Evolutionary conservation across 2,797 vertebrate genomes (phyloP).

Genomic region (Arrhamphus sclerolepis): DNA sequence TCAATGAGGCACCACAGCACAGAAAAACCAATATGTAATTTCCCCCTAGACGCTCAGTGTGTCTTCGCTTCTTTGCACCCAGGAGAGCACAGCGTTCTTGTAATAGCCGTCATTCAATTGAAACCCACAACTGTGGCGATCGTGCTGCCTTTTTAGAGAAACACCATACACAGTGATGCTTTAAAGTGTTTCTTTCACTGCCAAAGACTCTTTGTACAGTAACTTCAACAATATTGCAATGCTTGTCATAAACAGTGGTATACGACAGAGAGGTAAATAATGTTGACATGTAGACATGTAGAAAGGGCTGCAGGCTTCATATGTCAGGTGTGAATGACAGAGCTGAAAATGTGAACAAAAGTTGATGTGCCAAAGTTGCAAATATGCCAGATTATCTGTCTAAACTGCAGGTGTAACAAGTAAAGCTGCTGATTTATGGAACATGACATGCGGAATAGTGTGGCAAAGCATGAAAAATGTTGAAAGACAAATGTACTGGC

Average conservation of each 20-base stretch:
- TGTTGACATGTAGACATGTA: background rate
- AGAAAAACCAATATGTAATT: slow-evolving; percentile 71
- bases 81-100: slow-evolving; percentile 42
- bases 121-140: slow-evolving; percentile 45
- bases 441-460: slow-evolving; percentile 20
- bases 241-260: slow-evolving; percentile 8
- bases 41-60: slow-evolving; percentile 48
- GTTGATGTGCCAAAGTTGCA: slow-evolving; percentile 26
- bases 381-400: slow-evolving; percentile 25
- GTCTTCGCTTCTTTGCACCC: slow-evolving; percentile 47
- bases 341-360: slow-evolving; percentile 7
- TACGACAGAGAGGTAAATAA: slow-evolving; percentile 1
- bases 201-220: slow-evolving; percentile 11
- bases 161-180: slow-evolving; percentile 1
- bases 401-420: slow-evolving; percentile 47
- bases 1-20: slow-evolving; percentile 64
- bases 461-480: slow-evolving; percentile 20
- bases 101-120: slow-evolving; percentile 50
- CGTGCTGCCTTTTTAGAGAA: slow-evolving; percentile 40
- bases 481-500: slow-evolving; percentile 11
- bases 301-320: slow-evolving; percentile 7
- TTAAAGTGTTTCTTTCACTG: slow-evolving; percentile 21
- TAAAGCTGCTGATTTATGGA: slow-evolving; percentile 35
- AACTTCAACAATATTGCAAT: slow-evolving; percentile 15
- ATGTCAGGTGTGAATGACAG: slow-evolving; percentile 23